Evolutionary conservation across 2,888 invertebrate genomes (phyloP), one percentile per base, ranked within the genome.

Genomic region (Trilocha varians): DNA sequence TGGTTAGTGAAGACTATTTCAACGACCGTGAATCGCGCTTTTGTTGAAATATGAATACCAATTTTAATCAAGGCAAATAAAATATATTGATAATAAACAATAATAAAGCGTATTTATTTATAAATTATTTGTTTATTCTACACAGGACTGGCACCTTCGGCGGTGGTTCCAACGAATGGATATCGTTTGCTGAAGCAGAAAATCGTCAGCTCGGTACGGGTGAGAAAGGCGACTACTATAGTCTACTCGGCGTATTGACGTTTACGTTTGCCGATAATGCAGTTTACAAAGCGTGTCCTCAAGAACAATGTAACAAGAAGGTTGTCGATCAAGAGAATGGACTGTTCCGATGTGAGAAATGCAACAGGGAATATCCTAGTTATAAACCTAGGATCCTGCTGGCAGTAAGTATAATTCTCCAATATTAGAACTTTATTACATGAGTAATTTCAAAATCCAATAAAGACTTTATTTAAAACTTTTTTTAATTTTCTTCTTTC

Each of bases 341-440:
- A 0, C 87, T 91, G 65, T 99, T 91, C 77, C 88, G 96, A 40
- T 99, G 99, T 75, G 99, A 99, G 72, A 99, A 99, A 75, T 99
- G 99, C 71, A 90, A 92, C 61, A 87, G 90, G 41, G 95, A 95
- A 51, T 94, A 88, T 67, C 91, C 93, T 1, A 92, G 92, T 55
- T 98, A 91, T 73, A 95, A 95, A 63, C 96, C 95, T 79, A 89
- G 98, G 35, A 80, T 97, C 50, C 83, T 99, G 41, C 73, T 95
- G 16, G 88, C 88, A 61, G 96, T 96, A 74, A 90, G 91, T 89
- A n/a, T n/a, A n/a, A n/a, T n/a, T n/a, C n/a, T n/a, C n/a, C n/a
- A n/a, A n/a, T n/a, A n/a, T n/a, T n/a, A n/a, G n/a, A n/a, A n/a
- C n/a, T n/a, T n/a, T 25, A 25, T 2, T 5, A 25, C 25, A 25